These are phyloP conservation scores for Nettapus auritus DNA, from an alignment of 2,113 vertebrate species.

Conservation along the genomic window DNA sequence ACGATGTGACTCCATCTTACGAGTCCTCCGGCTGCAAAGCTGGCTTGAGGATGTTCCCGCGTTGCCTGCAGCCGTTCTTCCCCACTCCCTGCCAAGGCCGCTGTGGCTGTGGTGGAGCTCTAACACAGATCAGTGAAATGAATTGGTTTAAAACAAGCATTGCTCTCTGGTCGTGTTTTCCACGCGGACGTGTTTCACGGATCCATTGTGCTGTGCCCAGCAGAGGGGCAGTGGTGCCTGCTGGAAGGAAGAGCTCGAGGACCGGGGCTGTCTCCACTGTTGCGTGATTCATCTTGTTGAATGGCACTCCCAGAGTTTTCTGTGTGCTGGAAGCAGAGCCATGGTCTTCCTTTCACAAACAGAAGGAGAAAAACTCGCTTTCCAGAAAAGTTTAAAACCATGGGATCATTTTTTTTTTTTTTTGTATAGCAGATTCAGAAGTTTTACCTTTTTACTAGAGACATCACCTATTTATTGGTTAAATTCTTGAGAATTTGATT, in stretches of 20 bases:
- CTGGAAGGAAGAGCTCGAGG: background rate
- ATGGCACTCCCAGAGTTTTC: background rate
- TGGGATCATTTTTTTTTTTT: background rate
- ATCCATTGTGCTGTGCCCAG: background rate
- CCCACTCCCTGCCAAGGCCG: rapidly evolving
- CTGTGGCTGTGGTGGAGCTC: background rate
- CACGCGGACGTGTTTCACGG: background rate
- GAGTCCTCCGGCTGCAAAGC: rapidly evolving
- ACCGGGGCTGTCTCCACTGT: background rate
- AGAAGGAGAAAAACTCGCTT: background rate
- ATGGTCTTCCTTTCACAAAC: background rate
- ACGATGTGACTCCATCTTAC: rapidly evolving
- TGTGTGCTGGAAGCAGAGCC: background rate
- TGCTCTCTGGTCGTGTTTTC: background rate
- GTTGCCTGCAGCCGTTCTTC: rapidly evolving
- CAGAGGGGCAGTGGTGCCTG: background rate
- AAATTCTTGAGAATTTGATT: background rate
- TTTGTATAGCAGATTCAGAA: background rate
- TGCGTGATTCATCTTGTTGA: background rate
- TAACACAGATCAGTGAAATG: background rate
- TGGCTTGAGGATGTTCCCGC: background rate
- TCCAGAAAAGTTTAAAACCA: no score
- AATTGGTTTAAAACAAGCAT: background rate
- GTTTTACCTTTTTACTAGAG: background rate
- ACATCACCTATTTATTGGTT: background rate